Conservation (phyloP, 2,888 invertebrate genomes). For the Dromius quadrimaculatus region DNA sequence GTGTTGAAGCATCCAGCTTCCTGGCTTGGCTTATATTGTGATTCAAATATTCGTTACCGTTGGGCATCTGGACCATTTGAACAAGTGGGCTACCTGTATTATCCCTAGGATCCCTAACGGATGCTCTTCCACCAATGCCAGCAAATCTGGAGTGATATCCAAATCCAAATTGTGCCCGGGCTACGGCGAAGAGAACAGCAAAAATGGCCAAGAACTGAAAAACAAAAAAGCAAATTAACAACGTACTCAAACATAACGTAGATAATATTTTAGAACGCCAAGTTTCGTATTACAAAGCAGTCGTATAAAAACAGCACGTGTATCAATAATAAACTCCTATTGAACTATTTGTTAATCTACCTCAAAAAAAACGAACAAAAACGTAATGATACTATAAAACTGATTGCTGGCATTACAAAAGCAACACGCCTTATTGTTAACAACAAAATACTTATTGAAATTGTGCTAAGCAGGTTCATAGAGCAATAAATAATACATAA, state of each 20-base stretch:
- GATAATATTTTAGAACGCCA: too few relatives aligned
- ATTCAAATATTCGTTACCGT: slow-evolving; percentile 25
- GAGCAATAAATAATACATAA: not conserved
- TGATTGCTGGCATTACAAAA: not conserved
- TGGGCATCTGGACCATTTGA: slow-evolving; percentile 22
- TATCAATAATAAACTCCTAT: not conserved
- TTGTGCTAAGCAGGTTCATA: not conserved
- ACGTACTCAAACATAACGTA: too few relatives aligned
- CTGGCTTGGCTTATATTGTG: slow-evolving; percentile 6
- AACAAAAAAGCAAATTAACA: too few relatives aligned
- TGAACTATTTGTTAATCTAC: not conserved
- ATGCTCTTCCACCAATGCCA: slow-evolving; percentile 66
- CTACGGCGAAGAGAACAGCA: slow-evolving; percentile 60
- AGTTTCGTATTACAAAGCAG: too few relatives aligned
- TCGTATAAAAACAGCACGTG: too few relatives aligned
- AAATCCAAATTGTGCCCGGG: slow-evolving; percentile 61
- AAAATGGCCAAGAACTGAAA: slow-evolving; percentile 41
- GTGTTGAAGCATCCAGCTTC: too few relatives aligned
- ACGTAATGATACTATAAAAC: too few relatives aligned
- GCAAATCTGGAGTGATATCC: slow-evolving; percentile 45
- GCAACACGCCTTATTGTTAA: not conserved
- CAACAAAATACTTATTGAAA: not conserved
- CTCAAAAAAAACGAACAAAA: not conserved
- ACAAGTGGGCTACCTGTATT: slow-evolving; percentile 67
- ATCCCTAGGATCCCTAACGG: slow-evolving; percentile 71